Conservation (phyloP, 2,797 vertebrate species). For the Petrocephalus sullivani region DNA sequence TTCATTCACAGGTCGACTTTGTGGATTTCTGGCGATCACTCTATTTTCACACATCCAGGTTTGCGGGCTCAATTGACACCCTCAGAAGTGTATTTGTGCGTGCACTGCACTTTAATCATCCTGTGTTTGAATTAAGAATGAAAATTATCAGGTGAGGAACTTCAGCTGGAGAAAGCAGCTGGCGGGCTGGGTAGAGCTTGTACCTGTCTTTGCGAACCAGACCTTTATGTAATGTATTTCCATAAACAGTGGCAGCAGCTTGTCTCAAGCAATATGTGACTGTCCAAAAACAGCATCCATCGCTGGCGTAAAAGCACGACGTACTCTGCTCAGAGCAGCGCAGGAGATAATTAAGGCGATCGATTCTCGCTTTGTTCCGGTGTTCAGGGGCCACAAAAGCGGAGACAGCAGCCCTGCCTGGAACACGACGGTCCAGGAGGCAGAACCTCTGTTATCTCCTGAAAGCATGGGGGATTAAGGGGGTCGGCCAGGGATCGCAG, state of each 20-base stretch:
- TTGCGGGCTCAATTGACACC: neutral
- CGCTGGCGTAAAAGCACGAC: neutral
- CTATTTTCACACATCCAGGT: neutral
- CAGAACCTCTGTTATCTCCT: neutral
- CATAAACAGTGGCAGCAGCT: neutral
- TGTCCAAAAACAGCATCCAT: conserved; percentile 39
- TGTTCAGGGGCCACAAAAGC: neutral
- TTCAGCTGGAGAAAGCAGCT: neutral
- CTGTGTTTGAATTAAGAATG: neutral
- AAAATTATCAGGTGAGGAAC: neutral
- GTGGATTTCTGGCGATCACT: neutral
- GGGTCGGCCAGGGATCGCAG: neutral
- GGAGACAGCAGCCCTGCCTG: neutral
- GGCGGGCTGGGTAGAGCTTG: neutral
- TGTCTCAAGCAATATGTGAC: neutral
- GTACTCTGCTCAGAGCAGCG: neutral
- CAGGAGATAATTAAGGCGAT: conserved; percentile 13
- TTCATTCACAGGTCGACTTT: neutral
- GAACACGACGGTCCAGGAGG: neutral
- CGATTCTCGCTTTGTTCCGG: neutral
- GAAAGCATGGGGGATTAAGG: neutral
- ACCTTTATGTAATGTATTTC: neutral
- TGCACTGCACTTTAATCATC: neutral
- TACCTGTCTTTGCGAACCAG: neutral
- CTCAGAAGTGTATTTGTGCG: neutral